phyloP scores from a whole-genome alignment of 2,888 invertebrate genomes.

The Fabriciana adippe region DNA sequence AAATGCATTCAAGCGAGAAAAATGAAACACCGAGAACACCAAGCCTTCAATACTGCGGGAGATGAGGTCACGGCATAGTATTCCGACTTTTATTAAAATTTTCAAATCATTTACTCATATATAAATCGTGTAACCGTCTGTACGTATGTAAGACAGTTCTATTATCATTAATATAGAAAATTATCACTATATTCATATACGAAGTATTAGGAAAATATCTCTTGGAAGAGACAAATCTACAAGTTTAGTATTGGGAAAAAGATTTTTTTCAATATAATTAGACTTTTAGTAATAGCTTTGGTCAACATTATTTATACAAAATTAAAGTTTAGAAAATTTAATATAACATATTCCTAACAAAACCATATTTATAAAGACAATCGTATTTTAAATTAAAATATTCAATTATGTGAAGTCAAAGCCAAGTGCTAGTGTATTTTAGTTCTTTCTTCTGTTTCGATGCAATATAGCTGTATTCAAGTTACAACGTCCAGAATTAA shows the following conservation, averaged over 20 bases:
- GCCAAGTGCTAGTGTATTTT: not conserved
- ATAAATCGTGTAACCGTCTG: not conserved
- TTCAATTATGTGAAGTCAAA: not conserved
- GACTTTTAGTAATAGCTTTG: too few species aligned
- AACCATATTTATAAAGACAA: too few species aligned
- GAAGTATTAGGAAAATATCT: too few species aligned
- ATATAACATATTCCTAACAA: not conserved
- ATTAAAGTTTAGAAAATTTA: too few species aligned
- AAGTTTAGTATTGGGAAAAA: too few species aligned
- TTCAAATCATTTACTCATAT: slow-evolving; percentile 6
- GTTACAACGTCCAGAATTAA: slow-evolving; percentile 10
- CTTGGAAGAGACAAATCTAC: too few species aligned
- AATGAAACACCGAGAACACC: slow-evolving; percentile 14
- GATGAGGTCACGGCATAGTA: slow-evolving; percentile 15
- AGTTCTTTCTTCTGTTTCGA: slow-evolving; percentile 5
- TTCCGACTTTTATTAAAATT: slow-evolving; percentile 1
- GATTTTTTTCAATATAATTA: too few species aligned
- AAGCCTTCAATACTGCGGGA: slow-evolving; percentile 7
- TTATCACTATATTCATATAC: too few species aligned
- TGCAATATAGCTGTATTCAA: slow-evolving; percentile 8
- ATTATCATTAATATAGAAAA: too few species aligned
- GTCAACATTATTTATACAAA: too few species aligned
- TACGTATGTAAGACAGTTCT: not conserved
- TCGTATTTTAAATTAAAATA: too few species aligned
- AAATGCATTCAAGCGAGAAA: slow-evolving; percentile 14